Evolutionary conservation across 2,888 invertebrate genomes (phyloP).

Genomic region (Cheilosia variabilis): DNA sequence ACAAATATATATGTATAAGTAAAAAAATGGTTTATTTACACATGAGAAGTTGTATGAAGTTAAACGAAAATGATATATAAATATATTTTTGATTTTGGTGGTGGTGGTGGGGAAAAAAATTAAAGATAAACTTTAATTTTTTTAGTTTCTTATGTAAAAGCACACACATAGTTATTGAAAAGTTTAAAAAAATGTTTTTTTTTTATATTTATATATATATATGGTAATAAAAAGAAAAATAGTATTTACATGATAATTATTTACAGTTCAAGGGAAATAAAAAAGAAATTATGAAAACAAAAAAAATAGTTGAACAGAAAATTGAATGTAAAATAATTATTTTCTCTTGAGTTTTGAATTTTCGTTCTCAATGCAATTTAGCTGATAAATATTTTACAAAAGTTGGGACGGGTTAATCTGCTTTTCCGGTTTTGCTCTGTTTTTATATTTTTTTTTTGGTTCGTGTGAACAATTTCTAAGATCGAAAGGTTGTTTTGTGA

Average conservation of each 20-base stretch:
- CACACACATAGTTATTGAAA: constrained; percentile 77
- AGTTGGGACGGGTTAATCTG: constrained; percentile 84
- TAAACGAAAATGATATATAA: constrained; percentile 69
- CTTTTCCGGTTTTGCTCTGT: constrained; percentile 82
- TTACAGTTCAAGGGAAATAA: constrained; percentile 79
- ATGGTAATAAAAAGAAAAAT: constrained; percentile 64
- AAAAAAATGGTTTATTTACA: constrained; percentile 77
- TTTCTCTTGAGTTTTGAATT: constrained; percentile 60
- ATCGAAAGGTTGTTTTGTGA: constrained; percentile 65
- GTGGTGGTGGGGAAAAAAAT: constrained; percentile 50
- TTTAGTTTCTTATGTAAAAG: constrained; percentile 72
- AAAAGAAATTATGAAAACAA: constrained; percentile 53
- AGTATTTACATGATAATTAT: constrained; percentile 83
- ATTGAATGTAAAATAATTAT: constrained; percentile 36
- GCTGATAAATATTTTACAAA: constrained; percentile 78
- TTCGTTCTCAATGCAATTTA: constrained; percentile 75
- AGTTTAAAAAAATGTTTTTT: constrained; percentile 78
- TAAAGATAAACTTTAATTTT: constrained; percentile 76
- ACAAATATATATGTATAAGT: constrained; percentile 76
- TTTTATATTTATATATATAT: constrained; percentile 73
- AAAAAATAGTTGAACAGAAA: constrained; percentile 28
- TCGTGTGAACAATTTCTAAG: constrained; percentile 60
- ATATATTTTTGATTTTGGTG: constrained; percentile 58
- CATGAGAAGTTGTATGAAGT: constrained; percentile 74
- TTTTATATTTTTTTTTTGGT: constrained; percentile 21